phyloP scores from a whole-genome alignment of 2,797 vertebrate species.

The Alfaro cultratus region DNA sequence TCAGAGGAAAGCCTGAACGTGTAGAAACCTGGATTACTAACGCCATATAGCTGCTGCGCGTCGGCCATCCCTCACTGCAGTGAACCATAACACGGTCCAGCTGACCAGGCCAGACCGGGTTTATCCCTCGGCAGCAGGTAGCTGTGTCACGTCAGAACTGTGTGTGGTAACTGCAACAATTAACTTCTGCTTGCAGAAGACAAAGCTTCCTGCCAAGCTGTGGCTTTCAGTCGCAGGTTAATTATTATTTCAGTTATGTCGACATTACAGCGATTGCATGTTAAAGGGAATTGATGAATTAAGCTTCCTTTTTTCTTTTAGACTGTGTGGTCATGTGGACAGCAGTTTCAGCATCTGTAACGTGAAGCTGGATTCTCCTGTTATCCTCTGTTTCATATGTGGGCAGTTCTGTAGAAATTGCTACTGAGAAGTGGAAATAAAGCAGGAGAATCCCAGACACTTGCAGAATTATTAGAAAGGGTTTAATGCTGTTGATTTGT shows the following conservation, averaged over 20 bases:
- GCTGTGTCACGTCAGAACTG: neutral
- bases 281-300: neutral
- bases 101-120: slow-evolving; percentile 19
- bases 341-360: neutral
- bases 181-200: no score
- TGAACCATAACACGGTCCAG: slow-evolving; percentile 18
- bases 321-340: neutral
- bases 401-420: slow-evolving; percentile 16
- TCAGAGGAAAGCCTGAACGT: slow-evolving; percentile 16
- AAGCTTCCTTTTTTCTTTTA: neutral
- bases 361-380: neutral
- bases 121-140: slow-evolving; percentile 13
- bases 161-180: neutral
- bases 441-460: slow-evolving; percentile 21
- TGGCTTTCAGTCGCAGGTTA: neutral
- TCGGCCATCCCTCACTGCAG: slow-evolving; percentile 12
- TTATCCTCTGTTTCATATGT: slow-evolving; percentile 1
- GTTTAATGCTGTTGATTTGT: neutral
- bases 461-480: slow-evolving; percentile 4
- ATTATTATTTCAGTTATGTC: neutral
- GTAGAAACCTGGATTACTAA: neutral
- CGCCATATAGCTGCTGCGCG: slow-evolving; percentile 18
- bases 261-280: neutral
- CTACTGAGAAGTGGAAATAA: slow-evolving; percentile 26
- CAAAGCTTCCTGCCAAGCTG: neutral